Percentiles rank a stretch among this genome's conserved stretches.
phyloP scores from a whole-genome alignment of 2,113 vertebrate genomes.

The Heterochromis multidens region DNA sequence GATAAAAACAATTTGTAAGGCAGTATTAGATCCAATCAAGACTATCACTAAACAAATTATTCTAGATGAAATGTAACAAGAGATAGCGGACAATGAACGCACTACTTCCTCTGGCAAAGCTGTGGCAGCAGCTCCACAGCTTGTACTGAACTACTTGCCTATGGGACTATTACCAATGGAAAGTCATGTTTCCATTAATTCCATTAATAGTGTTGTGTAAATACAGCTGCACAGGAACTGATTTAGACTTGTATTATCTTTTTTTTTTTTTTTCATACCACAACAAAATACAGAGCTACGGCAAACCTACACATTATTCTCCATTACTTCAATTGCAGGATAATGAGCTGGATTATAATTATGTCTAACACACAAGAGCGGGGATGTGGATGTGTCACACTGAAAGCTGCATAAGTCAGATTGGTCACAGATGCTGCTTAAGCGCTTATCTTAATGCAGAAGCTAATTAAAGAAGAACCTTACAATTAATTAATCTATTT shows the following conservation, averaged over 20 bases:
- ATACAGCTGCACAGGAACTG: background rate
- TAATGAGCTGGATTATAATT: slow-evolving; percentile 7
- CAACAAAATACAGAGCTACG: background rate
- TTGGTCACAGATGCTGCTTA: background rate
- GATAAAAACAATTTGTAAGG: background rate
- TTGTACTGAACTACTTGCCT: background rate
- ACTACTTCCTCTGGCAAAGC: slow-evolving; percentile 3
- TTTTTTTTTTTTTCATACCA: background rate
- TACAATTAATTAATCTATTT: background rate
- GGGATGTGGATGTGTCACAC: background rate
- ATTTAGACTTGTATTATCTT: background rate
- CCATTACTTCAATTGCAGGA: background rate
- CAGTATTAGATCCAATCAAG: background rate
- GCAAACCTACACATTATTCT: background rate
- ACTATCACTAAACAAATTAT: slow-evolving; percentile 12
- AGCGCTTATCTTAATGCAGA: background rate
- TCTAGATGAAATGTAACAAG: background rate
- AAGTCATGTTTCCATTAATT: background rate
- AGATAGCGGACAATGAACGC: slow-evolving; percentile 1
- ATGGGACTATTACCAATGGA: background rate
- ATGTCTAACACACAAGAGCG: background rate
- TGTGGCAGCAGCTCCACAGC: background rate
- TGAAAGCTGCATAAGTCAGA: background rate
- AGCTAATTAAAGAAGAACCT: background rate
- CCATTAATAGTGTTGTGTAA: background rate